Base-by-base conservation (phyloP, 2,113 vertebrate species). In the Oryctolagus cuniculus region DNA sequence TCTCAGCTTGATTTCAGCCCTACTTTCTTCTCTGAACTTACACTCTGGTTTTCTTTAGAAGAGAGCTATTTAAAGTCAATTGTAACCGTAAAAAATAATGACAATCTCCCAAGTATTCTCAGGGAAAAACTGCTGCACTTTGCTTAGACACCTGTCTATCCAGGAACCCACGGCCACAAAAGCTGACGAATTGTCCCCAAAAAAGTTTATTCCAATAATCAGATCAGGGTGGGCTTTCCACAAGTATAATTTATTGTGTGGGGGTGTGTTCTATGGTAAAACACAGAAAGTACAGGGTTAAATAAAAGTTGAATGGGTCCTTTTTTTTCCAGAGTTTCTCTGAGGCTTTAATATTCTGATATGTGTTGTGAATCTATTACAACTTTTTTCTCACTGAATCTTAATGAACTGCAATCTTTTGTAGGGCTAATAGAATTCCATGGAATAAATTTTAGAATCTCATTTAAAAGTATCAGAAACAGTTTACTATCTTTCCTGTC, bases 161-260 rank as follows among this genome's bases (percentile, higher is more conserved):
- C 10, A 77, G 80, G 19, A 69, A 92, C 2, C 5, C 3, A 81
- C 24, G 51, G 17, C 67, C 27, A 63, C 7, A 70, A 63, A 96
- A 61, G 49, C 44, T 75, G 70, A 93, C 12, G 36, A 44, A 92
- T 10, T 10, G 61, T 80, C 95, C 91, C 53, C 67, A 79, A 36
- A 87, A 66, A 92, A 5, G 51, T 22, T 90, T 78, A 93, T 92
- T 31, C 92, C 74, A 87, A 96, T 87, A 96, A 96, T 95, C 55
- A 95, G 51, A 87, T 96, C 66, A 94, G 78, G 69, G 0, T 36
- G 13, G 61, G 15, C 22, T 81, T 58, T 74, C 36, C 53, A 51
- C 58, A 67, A 63, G 31, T 16, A 3, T 69, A 63, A 93, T 63
- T 79, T 27, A 88, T 17, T 81, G 73, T 31, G 27, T 4, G 7